Evolutionary conservation across 2,113 vertebrate species (phyloP).

Genomic region (Varanus komodoensis): DNA sequence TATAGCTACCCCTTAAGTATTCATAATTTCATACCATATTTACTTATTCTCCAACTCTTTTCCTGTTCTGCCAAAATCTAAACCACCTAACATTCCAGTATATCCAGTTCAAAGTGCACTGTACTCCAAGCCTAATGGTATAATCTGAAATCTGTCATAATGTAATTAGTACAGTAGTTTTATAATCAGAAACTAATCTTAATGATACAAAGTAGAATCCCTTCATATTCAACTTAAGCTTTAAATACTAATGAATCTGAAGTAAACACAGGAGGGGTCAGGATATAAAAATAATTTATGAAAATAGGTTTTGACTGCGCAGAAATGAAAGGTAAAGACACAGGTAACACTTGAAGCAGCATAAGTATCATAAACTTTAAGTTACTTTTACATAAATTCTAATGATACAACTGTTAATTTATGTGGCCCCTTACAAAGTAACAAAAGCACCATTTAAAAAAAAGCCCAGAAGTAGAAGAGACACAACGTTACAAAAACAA

Average conservation of each 20-base stretch:
- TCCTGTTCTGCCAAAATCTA: background rate
- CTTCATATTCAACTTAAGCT: background rate
- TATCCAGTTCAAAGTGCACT: background rate
- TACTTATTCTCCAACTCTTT: background rate
- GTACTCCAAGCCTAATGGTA: background rate
- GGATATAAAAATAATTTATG: background rate
- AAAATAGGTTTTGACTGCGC: conserved; percentile 15
- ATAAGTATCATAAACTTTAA: background rate
- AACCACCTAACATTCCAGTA: background rate
- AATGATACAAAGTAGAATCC: conserved; percentile 9
- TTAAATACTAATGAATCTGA: conserved; percentile 13
- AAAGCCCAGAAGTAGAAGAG: background rate
- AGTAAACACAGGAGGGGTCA: background rate
- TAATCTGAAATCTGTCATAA: conserved; percentile 32
- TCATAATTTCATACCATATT: background rate
- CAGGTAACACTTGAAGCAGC: background rate
- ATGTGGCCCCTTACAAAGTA: background rate
- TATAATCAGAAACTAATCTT: conserved; percentile 33
- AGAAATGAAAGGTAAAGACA: background rate
- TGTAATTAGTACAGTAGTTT: conserved; percentile 27
- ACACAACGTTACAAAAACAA: background rate
- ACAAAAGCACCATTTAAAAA: background rate
- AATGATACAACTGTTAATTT: conserved; percentile 14
- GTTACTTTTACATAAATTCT: background rate
- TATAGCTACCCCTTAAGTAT: background rate